Evolutionary conservation across 64 coral and sea anemone genomes (phyloP).

Genomic region (Orbicella faveolata): DNA sequence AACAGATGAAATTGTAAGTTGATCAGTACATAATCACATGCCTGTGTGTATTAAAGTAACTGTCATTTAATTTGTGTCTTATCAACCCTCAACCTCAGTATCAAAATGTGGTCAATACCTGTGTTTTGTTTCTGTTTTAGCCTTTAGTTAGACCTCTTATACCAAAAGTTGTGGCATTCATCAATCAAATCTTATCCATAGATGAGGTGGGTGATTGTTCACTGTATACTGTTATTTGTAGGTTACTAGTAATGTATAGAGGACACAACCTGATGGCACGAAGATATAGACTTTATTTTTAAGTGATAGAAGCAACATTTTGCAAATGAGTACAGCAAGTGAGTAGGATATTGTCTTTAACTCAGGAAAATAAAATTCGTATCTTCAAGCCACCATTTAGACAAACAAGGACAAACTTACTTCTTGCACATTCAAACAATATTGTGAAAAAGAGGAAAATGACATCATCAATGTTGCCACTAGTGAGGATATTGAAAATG

Average conservation of each 20-base stretch:
- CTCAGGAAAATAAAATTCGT: too few species aligned
- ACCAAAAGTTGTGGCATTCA: constrained; percentile 82
- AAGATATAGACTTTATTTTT: too few species aligned
- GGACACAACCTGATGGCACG: too few species aligned
- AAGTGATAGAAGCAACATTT: too few species aligned
- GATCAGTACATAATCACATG: not conserved
- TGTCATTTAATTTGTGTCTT: not conserved
- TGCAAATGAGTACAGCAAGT: too few species aligned
- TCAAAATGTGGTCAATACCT: not conserved
- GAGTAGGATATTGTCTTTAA: too few species aligned
- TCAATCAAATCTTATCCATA: constrained; percentile 54
- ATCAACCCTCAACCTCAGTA: not conserved
- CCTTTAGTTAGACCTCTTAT: constrained; percentile 83
- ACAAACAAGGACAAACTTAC: too few species aligned
- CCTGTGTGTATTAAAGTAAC: not conserved
- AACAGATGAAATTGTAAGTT: constrained; percentile 84
- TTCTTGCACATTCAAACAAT: too few species aligned
- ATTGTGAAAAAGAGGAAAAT: too few species aligned
- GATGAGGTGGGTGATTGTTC: constrained; percentile 66
- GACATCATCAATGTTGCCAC: not conserved
- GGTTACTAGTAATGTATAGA: not conserved
- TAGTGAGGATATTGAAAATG: too few species aligned
- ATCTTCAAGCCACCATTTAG: too few species aligned
- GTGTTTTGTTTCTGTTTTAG: constrained; percentile 22
- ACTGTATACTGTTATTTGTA: not conserved